These are phyloP conservation scores for Anastrepha ludens DNA, from an alignment of 1,140 invertebrate species.

Conservation along the genomic window DNA sequence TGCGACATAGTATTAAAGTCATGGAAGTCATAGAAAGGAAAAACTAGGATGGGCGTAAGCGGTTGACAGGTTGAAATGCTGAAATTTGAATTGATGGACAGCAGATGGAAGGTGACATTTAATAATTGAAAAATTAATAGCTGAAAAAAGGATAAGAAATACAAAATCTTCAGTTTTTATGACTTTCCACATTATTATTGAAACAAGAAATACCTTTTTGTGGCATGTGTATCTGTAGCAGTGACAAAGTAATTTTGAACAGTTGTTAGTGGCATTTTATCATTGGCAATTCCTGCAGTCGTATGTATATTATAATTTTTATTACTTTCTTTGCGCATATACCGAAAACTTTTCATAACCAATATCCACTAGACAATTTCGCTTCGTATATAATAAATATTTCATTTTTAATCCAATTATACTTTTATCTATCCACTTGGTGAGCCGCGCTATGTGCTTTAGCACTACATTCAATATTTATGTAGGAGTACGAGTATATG, in stretches of 20 bases:
- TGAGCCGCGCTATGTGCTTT: neutral
- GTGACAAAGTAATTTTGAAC: neutral
- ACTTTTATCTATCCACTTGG: neutral
- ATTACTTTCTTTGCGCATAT: neutral
- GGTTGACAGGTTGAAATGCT: neutral
- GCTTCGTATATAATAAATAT: neutral
- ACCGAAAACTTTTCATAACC: neutral
- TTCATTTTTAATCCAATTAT: conserved; percentile 18
- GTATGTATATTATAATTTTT: neutral
- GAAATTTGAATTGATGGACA: conserved; percentile 7
- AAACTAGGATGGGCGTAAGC: neutral
- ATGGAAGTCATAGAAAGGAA: neutral
- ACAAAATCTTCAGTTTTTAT: neutral
- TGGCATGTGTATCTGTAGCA: neutral
- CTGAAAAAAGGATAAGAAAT: neutral
- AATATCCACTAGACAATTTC: neutral
- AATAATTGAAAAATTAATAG: conserved; percentile 2
- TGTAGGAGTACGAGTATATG: neutral
- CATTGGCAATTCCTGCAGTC: neutral
- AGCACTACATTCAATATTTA: neutral
- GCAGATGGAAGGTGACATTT: neutral
- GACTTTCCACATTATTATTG: neutral
- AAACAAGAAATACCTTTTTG: neutral
- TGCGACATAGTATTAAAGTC: conserved; percentile 4
- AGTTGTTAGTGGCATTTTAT: neutral